phyloP scores from a whole-genome alignment of 2,797 vertebrate species.

The Clarias laeviceps region DNA sequence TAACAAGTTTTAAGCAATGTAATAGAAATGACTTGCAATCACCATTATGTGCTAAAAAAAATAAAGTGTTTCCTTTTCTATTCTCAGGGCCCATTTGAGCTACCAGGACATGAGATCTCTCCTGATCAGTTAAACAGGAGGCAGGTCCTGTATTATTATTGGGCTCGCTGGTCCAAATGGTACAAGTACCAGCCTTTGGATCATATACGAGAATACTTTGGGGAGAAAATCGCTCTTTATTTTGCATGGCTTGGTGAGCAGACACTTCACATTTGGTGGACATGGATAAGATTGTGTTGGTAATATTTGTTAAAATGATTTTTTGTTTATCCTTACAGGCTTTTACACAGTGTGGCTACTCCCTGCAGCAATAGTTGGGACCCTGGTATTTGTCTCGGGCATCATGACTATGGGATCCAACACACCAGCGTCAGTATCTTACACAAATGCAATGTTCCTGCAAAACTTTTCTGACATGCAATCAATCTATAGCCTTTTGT shows the following conservation, averaged over 20 bases:
- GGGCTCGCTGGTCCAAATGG: constrained; percentile 82
- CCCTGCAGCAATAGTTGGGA: constrained; percentile 77
- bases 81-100: constrained; percentile 73
- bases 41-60: background rate
- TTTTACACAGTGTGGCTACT: constrained; percentile 84
- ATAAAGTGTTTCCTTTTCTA: background rate
- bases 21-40: background rate
- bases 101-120: constrained; percentile 62
- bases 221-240: constrained; percentile 82
- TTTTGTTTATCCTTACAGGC: constrained; percentile 61
- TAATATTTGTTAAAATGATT: background rate
- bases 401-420: constrained; percentile 77
- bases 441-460: background rate
- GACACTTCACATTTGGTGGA: background rate
- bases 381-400: constrained; percentile 78
- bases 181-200: constrained; percentile 83
- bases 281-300: background rate
- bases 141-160: constrained; percentile 77
- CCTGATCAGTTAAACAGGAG: constrained; percentile 76
- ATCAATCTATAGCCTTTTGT: constrained; percentile 6
- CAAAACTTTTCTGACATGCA: constrained; percentile 21
- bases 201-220: constrained; percentile 81
- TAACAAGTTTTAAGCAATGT: background rate
- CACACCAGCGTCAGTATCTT: constrained; percentile 74
- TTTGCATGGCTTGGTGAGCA: constrained; percentile 81